Percentiles rank a stretch among this genome's conserved stretches.
Conservation (phyloP, 2,113 vertebrate species). For the Stegostoma tigrinum region DNA sequence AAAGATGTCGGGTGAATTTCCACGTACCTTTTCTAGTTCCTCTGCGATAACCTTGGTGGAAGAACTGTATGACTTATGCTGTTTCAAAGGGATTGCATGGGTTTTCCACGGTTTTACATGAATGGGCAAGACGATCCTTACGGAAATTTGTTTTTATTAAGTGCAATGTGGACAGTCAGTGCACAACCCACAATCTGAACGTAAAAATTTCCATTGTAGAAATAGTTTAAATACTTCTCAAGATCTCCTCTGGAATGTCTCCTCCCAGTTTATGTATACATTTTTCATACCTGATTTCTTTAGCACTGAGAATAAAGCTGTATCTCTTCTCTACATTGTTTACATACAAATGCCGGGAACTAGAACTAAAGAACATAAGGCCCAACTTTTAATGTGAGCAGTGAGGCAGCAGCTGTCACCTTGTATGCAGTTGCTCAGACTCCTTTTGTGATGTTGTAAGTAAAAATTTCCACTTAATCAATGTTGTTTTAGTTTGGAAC, state of each 20-base stretch:
- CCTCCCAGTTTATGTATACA: neutral
- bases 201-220: neutral
- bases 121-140: neutral
- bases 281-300: neutral
- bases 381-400: neutral
- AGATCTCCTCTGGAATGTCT: neutral
- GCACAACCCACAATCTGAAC: neutral
- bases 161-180: neutral
- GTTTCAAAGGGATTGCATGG: neutral
- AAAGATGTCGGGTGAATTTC: neutral
- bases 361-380: neutral
- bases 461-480: neutral
- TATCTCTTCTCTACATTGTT: neutral
- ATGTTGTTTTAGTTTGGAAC: neutral
- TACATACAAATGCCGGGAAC: neutral
- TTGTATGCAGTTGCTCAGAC: no score
- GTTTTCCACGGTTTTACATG: neutral
- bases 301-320: neutral
- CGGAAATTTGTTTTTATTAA: neutral
- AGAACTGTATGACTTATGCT: neutral
- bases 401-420: neutral
- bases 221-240: neutral
- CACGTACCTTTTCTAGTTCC: neutral
- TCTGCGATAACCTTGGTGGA: neutral
- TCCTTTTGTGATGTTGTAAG: neutral